Conservation (phyloP, 2,888 invertebrate species). For the Sycophila texana region DNA sequence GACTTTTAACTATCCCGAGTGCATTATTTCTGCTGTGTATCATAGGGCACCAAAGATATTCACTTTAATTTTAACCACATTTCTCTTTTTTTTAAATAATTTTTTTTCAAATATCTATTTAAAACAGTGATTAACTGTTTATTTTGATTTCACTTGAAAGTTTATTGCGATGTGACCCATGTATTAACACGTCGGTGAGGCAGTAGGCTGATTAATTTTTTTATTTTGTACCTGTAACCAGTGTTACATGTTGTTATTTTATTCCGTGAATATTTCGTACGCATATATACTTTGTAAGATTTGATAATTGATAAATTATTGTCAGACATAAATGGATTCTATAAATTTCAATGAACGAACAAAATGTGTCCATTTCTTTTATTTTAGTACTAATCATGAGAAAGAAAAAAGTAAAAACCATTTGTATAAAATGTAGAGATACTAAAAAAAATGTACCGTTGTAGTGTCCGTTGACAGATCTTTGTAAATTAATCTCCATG, state of each 20-base stretch:
- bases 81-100: slow-evolving; percentile 45
- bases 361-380: slow-evolving; percentile 36
- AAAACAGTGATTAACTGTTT: slow-evolving; percentile 12
- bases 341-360: slow-evolving; percentile 48
- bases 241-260: slow-evolving; percentile 52
- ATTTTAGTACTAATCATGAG: slow-evolving; percentile 27
- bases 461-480: slow-evolving; percentile 52
- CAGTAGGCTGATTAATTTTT: slow-evolving; percentile 47
- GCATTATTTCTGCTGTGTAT: slow-evolving; percentile 62
- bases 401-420: slow-evolving; percentile 29
- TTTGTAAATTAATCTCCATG: slow-evolving; percentile 52
- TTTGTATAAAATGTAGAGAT: slow-evolving; percentile 64
- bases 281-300: slow-evolving; percentile 51
- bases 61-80: slow-evolving; percentile 59
- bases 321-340: slow-evolving; percentile 47
- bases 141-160: slow-evolving; percentile 50
- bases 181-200: slow-evolving; percentile 38
- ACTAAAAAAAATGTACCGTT: slow-evolving; percentile 55
- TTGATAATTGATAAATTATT: slow-evolving; percentile 56
- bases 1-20: slow-evolving; percentile 57
- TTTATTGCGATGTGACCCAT: slow-evolving; percentile 31
- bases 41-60: slow-evolving; percentile 72
- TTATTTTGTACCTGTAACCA: slow-evolving; percentile 52
- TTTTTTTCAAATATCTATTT: slow-evolving; percentile 35
- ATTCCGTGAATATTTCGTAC: slow-evolving; percentile 52